A percentile compares a stretch with the other conserved stretches of the same genome.
phyloP scores from a whole-genome alignment of 2,797 vertebrate species.

The Uromys caudimaculatus region DNA sequence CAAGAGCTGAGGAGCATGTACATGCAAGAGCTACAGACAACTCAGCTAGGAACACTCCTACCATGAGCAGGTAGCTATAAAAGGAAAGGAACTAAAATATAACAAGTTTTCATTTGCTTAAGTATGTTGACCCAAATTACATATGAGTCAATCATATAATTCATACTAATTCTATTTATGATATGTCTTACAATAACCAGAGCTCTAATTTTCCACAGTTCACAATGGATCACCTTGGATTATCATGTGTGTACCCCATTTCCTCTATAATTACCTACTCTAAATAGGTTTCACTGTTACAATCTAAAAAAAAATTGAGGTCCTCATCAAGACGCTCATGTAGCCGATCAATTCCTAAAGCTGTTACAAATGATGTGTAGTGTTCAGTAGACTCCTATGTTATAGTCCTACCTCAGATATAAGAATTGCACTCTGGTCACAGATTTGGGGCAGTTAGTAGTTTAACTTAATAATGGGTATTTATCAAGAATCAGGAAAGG shows the following conservation, averaged over 20 bases:
- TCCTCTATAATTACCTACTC: neutral
- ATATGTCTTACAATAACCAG: slow-evolving; percentile 19
- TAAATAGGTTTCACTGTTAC: neutral
- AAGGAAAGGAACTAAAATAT: slow-evolving; percentile 3
- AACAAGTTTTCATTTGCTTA: slow-evolving; percentile 5
- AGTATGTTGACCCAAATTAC: neutral
- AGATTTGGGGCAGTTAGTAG: neutral
- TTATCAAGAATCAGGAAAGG: neutral
- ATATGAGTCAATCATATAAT: neutral
- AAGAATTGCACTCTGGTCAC: neutral
- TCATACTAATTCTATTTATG: slow-evolving; percentile 30
- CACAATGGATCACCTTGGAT: neutral
- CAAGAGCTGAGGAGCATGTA: slow-evolving; percentile 53
- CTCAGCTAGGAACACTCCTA: neutral
- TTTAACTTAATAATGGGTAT: neutral
- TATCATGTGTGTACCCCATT: too few relatives aligned
- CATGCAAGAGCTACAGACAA: neutral
- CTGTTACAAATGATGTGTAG: neutral
- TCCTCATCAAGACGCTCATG: neutral
- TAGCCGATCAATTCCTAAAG: neutral
- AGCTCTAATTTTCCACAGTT: slow-evolving; percentile 6
- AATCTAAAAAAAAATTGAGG: too few relatives aligned
- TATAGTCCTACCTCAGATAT: neutral
- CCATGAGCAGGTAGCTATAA: neutral
- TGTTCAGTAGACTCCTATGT: neutral